Evolutionary conservation across 2,888 invertebrate species (phyloP).

Genomic region (Platycheirus rosarum): DNA sequence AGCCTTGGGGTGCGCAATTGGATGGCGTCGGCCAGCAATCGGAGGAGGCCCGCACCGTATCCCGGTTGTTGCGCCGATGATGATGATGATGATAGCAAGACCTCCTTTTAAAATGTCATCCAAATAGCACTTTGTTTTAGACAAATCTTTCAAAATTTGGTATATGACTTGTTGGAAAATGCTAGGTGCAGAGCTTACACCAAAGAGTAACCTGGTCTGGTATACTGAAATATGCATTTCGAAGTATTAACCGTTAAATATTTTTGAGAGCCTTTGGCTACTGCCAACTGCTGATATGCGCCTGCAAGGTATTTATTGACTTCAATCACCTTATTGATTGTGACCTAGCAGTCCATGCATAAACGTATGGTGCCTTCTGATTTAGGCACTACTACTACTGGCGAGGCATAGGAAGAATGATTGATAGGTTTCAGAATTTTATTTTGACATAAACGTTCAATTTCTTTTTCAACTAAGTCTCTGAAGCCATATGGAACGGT

Average conservation of each 20-base stretch:
- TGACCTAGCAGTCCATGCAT: conserved; percentile 15
- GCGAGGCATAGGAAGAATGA: neutral
- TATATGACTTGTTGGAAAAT: conserved; percentile 5
- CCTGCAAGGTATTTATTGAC: conserved; percentile 10
- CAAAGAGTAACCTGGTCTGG: conserved; percentile 14
- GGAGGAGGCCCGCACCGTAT: too few species aligned
- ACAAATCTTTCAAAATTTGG: conserved; percentile 2
- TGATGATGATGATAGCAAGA: too few species aligned
- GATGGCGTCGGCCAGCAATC: too few species aligned
- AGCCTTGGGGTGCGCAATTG: too few species aligned
- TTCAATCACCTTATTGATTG: conserved; percentile 1
- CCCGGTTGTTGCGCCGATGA: too few species aligned
- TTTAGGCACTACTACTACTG: conserved; percentile 3
- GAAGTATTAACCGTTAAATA: conserved; percentile 12
- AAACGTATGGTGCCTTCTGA: conserved; percentile 3
- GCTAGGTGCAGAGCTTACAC: conserved; percentile 11
- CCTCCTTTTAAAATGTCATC: conserved; percentile 13
- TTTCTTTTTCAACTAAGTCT: conserved; percentile 1
- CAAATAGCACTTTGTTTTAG: conserved; percentile 12
- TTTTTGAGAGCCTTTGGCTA: conserved; percentile 5
- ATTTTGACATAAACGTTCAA: neutral
- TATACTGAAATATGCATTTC: conserved; percentile 10
- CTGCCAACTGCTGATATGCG: conserved; percentile 6
- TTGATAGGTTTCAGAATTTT: neutral
- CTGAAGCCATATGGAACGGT: conserved; percentile 3